phyloP scores from a whole-genome alignment of 2,888 invertebrate genomes.

The Tryphoninae sp. region DNA sequence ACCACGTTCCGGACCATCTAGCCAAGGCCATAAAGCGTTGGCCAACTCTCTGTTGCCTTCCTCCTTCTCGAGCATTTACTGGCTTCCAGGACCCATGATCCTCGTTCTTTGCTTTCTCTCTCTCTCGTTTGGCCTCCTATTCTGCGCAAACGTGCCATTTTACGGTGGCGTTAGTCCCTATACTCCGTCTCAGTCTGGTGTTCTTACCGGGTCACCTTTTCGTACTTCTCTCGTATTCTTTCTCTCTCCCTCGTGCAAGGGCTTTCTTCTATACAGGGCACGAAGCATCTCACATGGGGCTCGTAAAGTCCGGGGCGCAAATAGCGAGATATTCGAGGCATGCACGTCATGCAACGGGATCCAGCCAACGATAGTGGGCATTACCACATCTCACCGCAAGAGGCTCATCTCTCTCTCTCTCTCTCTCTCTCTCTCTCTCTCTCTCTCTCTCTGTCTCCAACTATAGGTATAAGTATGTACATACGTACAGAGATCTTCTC shows the following conservation, averaged over 20 bases:
- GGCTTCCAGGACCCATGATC: conserved; percentile 27
- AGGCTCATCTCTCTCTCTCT: not conserved
- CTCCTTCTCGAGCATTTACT: conserved; percentile 40
- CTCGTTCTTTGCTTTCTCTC: conserved; percentile 46
- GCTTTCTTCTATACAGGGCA: conserved; percentile 59
- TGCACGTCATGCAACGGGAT: conserved; percentile 64
- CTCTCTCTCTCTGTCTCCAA: not conserved
- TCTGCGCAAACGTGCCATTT: conserved; percentile 73
- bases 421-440: not conserved
- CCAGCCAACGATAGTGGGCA: conserved; percentile 1
- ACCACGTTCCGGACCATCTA: conserved; percentile 75
- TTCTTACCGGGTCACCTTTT: conserved; percentile 40
- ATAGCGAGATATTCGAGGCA: conserved; percentile 74
- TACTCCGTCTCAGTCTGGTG: conserved; percentile 48
- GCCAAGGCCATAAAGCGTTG: conserved; percentile 74
- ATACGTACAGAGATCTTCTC: no score
- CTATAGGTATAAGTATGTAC: no score
- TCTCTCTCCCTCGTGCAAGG: conserved; percentile 30
- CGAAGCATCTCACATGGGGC: conserved; percentile 72
- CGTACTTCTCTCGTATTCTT: conserved; percentile 17
- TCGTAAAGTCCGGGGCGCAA: conserved; percentile 74
- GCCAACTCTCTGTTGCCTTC: conserved; percentile 63
- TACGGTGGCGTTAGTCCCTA: conserved; percentile 69
- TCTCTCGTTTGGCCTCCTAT: conserved; percentile 44
- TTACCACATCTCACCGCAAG: conserved; percentile 29